Base-by-base conservation (phyloP, 2,888 invertebrate species). In the Tachina fera region DNA sequence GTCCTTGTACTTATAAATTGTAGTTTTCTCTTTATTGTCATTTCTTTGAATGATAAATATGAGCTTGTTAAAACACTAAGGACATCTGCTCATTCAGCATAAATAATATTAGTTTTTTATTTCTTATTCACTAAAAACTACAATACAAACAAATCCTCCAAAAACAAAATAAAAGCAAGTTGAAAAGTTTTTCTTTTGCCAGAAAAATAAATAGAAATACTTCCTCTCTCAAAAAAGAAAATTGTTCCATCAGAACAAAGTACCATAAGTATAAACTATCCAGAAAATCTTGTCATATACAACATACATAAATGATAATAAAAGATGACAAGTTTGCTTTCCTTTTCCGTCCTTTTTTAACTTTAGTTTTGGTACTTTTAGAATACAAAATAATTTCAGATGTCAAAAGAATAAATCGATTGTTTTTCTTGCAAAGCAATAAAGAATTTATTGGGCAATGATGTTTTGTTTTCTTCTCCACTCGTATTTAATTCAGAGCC, bases 21-120 rank as follows among this genome's bases (percentile, higher is more conserved):
- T 13, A 19, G 39, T 58, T 60, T 41, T 49, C 14, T 80, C 8
- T 22, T 56, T 43, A 43, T n/a, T 53, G 45, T 10, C 16, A 45
- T 41, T 75, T 53, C 47, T 76, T 72, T 75, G 65, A 53, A 76
- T 72, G 76, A 83, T 79, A 80, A 86, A 83, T 83, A 71, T 76
- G 74, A 83, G 72, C 71, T 86, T 83, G 83, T 86, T 83, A 80
- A 72, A 72, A 80, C 61, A 83, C 80, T 83, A 83, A 83, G 79
- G 86, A 83, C 83, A 86, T 86, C 79, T 86, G 86, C 79, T 83
- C 83, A 76, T 86, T 86, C 76, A 80, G 83, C 86, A 83, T 86
- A 83, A 86, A 83, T 83, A 86, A 79, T 76, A 83, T 67, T 60
- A 16, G 22, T 77, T 77, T 76, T 10, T 65, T 61, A 13, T 31